These are phyloP conservation scores for Neogobius melanostomus DNA, from an alignment of 2,113 vertebrate species.

Conservation along the genomic window DNA sequence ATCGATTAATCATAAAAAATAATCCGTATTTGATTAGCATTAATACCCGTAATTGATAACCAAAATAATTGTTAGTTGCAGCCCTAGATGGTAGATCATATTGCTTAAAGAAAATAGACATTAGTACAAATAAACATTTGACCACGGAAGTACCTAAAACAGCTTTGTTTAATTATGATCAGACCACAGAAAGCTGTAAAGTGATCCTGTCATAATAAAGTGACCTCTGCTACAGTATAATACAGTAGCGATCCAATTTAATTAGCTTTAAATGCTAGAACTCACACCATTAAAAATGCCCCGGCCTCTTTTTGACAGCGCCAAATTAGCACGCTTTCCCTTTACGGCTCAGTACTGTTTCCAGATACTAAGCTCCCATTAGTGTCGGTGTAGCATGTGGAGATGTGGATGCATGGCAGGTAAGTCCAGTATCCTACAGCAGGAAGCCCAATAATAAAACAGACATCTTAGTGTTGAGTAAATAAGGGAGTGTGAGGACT, in stretches of 20 bases:
- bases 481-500: too few relatives aligned
- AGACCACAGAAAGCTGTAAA: constrained; percentile 4
- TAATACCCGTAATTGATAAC: too few relatives aligned
- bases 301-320: neutral
- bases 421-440: neutral
- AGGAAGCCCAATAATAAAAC: neutral
- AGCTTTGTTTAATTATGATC: neutral
- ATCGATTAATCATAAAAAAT: too few relatives aligned
- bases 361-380: constrained; percentile 7
- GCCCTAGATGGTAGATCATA: too few relatives aligned
- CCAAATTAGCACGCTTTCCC: constrained; percentile 7
- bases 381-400: neutral
- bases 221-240: constrained; percentile 6
- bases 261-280: constrained; percentile 7
- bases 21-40: too few relatives aligned
- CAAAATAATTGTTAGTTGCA: too few relatives aligned
- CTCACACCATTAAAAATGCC: constrained; percentile 3
- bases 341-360: constrained; percentile 4
- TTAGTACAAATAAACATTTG: neutral
- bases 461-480: too few relatives aligned
- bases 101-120: too few relatives aligned
- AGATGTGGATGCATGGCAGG: neutral
- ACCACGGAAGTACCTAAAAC: neutral
- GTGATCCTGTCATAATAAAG: constrained; percentile 2
- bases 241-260: neutral